phyloP scores from a whole-genome alignment of 1,140 invertebrate genomes.

The Eupristina koningsbergeri region DNA sequence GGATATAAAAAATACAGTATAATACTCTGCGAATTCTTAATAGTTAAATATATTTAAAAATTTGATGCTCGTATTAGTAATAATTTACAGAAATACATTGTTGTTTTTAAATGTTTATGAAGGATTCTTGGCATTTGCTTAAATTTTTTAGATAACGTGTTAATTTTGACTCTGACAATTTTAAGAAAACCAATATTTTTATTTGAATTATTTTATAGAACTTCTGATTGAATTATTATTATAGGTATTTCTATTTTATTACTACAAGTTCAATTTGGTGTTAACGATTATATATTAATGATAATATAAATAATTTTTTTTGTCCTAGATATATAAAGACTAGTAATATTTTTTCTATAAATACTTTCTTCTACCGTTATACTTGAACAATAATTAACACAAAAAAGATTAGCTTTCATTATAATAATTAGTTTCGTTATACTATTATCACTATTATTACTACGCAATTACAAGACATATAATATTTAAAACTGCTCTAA shows the following conservation, averaged over 20 bases:
- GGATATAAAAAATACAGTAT: conserved; percentile 43
- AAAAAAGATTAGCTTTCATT: neutral
- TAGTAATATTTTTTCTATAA: conserved; percentile 24
- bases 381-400: neutral
- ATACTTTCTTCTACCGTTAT: neutral
- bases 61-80: conserved; percentile 1
- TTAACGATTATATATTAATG: conserved; percentile 28
- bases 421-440: neutral
- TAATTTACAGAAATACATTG: neutral
- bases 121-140: neutral
- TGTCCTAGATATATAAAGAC: conserved; percentile 43
- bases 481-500: neutral
- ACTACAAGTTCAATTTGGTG: conserved; percentile 37
- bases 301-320: conserved; percentile 36
- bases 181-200: neutral
- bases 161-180: neutral
- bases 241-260: neutral
- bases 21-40: conserved; percentile 19
- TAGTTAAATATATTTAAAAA: neutral
- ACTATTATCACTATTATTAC: neutral
- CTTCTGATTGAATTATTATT: neutral
- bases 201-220: neutral
- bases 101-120: neutral
- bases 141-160: neutral
- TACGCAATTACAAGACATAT: neutral